A percentile compares a stretch with the other conserved stretches of the same genome.
phyloP scores from a whole-genome alignment of 2,113 vertebrate species.

The Pelmatolapia mariae region DNA sequence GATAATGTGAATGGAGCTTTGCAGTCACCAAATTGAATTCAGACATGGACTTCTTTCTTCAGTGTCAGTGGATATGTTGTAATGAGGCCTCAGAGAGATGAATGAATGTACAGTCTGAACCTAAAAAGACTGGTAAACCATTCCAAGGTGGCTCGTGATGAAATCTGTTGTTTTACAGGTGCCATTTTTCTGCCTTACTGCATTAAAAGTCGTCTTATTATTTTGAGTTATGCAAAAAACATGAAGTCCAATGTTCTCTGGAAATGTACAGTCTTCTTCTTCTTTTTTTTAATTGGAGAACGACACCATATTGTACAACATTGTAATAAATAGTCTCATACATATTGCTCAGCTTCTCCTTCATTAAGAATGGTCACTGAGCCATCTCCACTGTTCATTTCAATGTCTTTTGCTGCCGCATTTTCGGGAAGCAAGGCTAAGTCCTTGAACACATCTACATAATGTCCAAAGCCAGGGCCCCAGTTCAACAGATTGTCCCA shows the following conservation, averaged over 20 bases:
- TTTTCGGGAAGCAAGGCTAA: slow-evolving; percentile 93
- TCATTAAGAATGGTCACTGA: slow-evolving; percentile 81
- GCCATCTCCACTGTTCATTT: slow-evolving; percentile 83
- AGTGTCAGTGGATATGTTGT: neutral
- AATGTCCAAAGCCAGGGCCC: slow-evolving; percentile 96
- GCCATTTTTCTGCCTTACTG: slow-evolving; percentile 69
- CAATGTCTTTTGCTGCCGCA: slow-evolving; percentile 74
- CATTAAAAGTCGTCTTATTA: slow-evolving; percentile 74
- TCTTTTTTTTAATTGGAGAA: slow-evolving; percentile 26
- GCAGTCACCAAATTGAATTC: slow-evolving; percentile 40
- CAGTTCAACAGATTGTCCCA: slow-evolving; percentile 99
- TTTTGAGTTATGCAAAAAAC: slow-evolving; percentile 37
- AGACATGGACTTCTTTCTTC: slow-evolving; percentile 6
- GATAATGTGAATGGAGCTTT: slow-evolving; percentile 33
- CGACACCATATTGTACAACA: slow-evolving; percentile 55
- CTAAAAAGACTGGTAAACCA: slow-evolving; percentile 44
- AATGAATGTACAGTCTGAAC: slow-evolving; percentile 12
- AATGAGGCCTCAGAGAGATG: slow-evolving; percentile 21
- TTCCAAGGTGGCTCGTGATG: slow-evolving; percentile 39
- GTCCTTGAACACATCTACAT: slow-evolving; percentile 97
- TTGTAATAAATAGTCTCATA: slow-evolving; percentile 79
- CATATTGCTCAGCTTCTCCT: slow-evolving; percentile 91
- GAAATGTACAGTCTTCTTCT: slow-evolving; percentile 53
- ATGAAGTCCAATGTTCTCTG: slow-evolving; percentile 50
- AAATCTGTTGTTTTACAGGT: slow-evolving; percentile 34